A percentile compares a stretch with the other conserved stretches of the same genome.
phyloP scores from a whole-genome alignment of 2,888 invertebrate species.

The Oligia strigilis region DNA sequence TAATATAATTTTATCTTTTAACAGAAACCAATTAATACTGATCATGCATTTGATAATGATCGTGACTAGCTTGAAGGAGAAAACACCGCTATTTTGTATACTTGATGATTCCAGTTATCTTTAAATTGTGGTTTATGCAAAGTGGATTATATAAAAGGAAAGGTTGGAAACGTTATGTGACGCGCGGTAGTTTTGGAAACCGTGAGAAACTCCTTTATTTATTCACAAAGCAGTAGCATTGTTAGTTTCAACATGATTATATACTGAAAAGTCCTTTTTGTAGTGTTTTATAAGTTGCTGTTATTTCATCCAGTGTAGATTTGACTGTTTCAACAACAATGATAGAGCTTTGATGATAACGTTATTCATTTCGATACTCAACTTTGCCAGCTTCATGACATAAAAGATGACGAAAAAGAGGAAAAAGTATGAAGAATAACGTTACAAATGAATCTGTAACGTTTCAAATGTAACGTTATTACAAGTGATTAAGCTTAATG shows the following conservation, averaged over 20 bases:
- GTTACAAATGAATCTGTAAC: too few relatives aligned
- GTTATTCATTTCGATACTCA: too few relatives aligned
- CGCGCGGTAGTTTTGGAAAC: conserved; percentile 31
- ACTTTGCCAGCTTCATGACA: too few relatives aligned
- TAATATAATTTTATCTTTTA: neutral
- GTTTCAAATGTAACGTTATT: too few relatives aligned
- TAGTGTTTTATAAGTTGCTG: conserved; percentile 1
- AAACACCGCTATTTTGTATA: neutral
- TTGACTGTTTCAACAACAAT: neutral
- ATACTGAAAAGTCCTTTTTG: conserved; percentile 18
- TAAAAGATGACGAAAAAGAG: too few relatives aligned
- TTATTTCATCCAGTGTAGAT: neutral
- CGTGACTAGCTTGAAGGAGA: neutral
- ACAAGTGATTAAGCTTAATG: too few relatives aligned
- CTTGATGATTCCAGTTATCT: neutral
- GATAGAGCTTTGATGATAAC: neutral
- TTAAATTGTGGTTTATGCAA: conserved; percentile 22
- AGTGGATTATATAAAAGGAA: conserved; percentile 29
- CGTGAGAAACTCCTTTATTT: conserved; percentile 47
- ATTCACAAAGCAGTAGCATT: conserved; percentile 22
- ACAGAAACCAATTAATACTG: neutral
- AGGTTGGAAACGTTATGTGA: conserved; percentile 20
- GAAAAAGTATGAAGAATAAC: too few relatives aligned
- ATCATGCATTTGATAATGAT: neutral
- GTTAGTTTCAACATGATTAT: neutral